Percentiles rank a stretch among this genome's conserved stretches.
These are phyloP conservation scores for Prenolepis imparis DNA, from an alignment of 2,888 invertebrate species.

Conservation along the genomic window DNA sequence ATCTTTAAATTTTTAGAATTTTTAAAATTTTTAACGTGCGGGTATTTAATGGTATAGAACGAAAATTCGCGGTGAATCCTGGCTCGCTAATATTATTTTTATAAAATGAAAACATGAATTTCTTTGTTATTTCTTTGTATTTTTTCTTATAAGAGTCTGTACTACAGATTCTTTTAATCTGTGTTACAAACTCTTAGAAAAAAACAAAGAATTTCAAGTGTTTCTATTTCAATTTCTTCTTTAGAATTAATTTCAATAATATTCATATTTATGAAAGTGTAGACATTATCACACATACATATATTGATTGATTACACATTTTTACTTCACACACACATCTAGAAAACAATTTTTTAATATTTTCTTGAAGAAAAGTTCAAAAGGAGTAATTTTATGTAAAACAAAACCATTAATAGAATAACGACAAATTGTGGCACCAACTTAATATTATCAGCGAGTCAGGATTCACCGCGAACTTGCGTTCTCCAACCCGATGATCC, in stretches of 20 bases:
- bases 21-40: background rate
- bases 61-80: background rate
- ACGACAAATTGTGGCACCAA: no score
- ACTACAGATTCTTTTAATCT: background rate
- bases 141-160: background rate
- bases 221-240: background rate
- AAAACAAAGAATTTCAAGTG: background rate
- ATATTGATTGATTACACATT: background rate
- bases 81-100: constrained; percentile 1
- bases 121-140: background rate
- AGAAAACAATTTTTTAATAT: background rate
- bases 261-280: background rate
- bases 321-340: no score
- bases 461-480: background rate
- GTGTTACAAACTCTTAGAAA: background rate
- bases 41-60: background rate
- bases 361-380: background rate
- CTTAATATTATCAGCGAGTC: background rate
- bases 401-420: background rate
- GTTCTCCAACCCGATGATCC: background rate
- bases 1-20: background rate
- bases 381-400: background rate
- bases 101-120: constrained; percentile 2
- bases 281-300: background rate
- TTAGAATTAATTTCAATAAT: background rate